A percentile compares a stretch with the other conserved stretches of the same genome.
Conservation (phyloP, 2,888 invertebrate species). For the Macropis europaea region DNA sequence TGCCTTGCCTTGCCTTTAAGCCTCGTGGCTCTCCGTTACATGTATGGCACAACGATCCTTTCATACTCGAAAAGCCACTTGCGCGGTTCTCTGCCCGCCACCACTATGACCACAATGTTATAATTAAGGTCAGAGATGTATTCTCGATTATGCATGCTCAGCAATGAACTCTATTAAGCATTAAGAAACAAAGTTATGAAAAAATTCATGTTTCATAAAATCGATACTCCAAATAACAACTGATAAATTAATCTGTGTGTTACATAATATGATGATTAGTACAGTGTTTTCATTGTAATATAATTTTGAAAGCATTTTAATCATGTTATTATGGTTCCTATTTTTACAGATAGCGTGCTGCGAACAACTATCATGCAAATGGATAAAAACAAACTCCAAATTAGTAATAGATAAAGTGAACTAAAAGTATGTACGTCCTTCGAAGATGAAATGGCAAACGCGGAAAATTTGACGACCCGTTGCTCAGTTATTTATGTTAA, state of each 20-base stretch:
- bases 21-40: conserved; percentile 62
- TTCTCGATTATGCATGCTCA: conserved; percentile 9
- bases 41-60: conserved; percentile 70
- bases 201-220: too few species aligned
- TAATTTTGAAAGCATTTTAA: too few species aligned
- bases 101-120: conserved; percentile 44
- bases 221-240: too few species aligned
- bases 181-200: too few species aligned
- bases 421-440: not conserved
- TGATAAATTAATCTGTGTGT: too few species aligned
- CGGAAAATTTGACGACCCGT: conserved; percentile 36
- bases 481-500: conserved; percentile 8
- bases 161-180: not conserved
- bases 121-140: conserved; percentile 44
- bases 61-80: conserved; percentile 68
- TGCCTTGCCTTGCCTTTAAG: conserved; percentile 45
- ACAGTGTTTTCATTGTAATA: too few species aligned
- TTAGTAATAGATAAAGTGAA: too few species aligned
- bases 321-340: too few species aligned
- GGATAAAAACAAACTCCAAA: too few species aligned
- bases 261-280: too few species aligned
- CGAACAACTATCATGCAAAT: too few species aligned
- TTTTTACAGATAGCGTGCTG: too few species aligned
- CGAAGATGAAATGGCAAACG: conserved; percentile 4
- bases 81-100: conserved; percentile 33